phyloP scores from a whole-genome alignment of 2,888 invertebrate genomes.

The Thysanoteuthis rhombus region DNA sequence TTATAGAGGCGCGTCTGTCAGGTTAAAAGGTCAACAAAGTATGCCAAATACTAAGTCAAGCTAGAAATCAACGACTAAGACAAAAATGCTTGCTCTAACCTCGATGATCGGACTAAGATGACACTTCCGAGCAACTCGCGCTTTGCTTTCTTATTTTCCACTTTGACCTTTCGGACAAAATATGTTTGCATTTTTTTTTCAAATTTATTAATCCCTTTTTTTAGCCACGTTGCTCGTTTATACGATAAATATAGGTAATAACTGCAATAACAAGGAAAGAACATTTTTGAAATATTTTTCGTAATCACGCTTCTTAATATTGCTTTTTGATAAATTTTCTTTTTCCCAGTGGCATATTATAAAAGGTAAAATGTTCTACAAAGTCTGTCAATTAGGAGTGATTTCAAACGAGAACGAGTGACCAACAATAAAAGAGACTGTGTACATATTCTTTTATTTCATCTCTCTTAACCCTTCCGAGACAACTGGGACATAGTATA shows the following conservation, averaged over 20 bases:
- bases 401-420: no score
- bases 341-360: no score
- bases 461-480: no score
- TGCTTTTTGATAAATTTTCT: no score
- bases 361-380: no score
- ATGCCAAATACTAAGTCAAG: neutral
- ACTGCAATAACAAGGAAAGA: neutral
- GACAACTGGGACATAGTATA: no score
- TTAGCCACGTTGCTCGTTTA: neutral
- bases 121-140: neutral
- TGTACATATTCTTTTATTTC: no score
- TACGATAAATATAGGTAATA: neutral
- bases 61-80: neutral
- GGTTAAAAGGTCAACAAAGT: constrained; percentile 12
- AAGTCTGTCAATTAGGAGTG: no score
- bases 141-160: neutral
- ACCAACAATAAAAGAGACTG: no score
- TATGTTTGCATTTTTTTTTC: neutral
- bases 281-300: neutral
- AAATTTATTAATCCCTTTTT: neutral
- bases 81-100: neutral
- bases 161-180: neutral
- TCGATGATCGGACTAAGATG: neutral
- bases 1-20: neutral
- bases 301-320: no score